Base-by-base conservation (phyloP, 2,888 invertebrate genomes). In the Meandrusa payeni region DNA sequence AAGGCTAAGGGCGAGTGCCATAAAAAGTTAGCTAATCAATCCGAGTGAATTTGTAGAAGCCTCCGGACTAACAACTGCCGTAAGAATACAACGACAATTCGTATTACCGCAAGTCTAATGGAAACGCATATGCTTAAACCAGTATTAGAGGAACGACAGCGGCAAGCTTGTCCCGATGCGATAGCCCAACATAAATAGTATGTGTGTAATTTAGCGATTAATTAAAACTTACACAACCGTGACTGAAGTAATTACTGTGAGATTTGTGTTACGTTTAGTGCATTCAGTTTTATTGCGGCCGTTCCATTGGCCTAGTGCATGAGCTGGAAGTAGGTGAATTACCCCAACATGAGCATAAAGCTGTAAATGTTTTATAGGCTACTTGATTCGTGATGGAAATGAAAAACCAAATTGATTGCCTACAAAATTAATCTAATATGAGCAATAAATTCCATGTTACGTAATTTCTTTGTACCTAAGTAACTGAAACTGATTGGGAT, bases 221-320 rank as follows among this genome's bases (percentile, higher is more conserved):
- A 86, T 86, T 83, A 83, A 85, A 86, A 83, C 64, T 76, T 75
- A 78, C 76, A 82, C 76, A 80, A 68, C 75, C 85, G 75, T 82
- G 72, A 77, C 85, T 64, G 56, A 57, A 61, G 78, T 81, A 80
- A 82, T 85, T 81, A 67, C 75, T 50, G 27, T 51, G 63, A 67
- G 74, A 75, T 73, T 78, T 76, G 69, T 76, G 70, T 69, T 69
- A 67, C 66, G 63, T 71, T 71, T 67, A 69, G 66, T 69, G 70
- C 71, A 66, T 70, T 61, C 56, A 52, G 55, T 66, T 74, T 71
- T 71, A 71, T 59, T 58, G 47, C 51, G 43, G 42, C 38, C 41
- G 40, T 51, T 49, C 49, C 41, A 52, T 51, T 47, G 32, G 45
- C 42, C 41, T 43, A 42, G 37, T 20, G 41, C 37, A 46, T 49